Conservation (phyloP, 2,797 vertebrate species). For the Spinibarbus caldwelli region DNA sequence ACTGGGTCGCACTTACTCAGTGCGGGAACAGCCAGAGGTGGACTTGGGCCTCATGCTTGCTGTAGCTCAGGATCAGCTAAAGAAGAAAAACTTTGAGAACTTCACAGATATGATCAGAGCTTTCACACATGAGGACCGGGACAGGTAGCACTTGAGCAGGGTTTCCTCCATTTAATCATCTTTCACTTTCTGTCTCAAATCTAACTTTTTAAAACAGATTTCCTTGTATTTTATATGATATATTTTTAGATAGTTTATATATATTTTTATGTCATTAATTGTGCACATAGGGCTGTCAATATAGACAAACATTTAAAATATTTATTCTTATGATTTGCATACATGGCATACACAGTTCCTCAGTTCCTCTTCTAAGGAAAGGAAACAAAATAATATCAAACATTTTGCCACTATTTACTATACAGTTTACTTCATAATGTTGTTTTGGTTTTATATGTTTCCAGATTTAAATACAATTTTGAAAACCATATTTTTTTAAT, state of each 20-base stretch:
- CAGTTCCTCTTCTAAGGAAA: background rate
- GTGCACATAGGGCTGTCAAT: no score
- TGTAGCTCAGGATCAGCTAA: constrained; percentile 82
- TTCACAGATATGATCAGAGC: constrained; percentile 75
- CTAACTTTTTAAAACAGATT: background rate
- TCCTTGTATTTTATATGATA: background rate
- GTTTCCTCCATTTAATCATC: no score
- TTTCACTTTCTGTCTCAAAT: background rate
- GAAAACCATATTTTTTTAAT: background rate
- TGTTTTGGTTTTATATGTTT: background rate
- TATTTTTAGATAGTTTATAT: no score
- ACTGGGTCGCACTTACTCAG: constrained; percentile 78
- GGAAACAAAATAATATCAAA: background rate
- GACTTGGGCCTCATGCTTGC: constrained; percentile 77
- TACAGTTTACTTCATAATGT: background rate
- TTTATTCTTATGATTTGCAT: background rate
- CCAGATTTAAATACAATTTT: background rate
- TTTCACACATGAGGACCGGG: constrained; percentile 79
- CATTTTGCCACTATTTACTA: background rate
- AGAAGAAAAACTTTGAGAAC: constrained; percentile 83
- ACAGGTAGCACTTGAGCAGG: constrained; percentile 74
- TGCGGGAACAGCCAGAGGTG: constrained; percentile 63
- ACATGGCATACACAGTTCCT: no score
- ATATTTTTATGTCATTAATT: no score
- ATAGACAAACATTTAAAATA: background rate